Evolutionary conservation across 2,797 vertebrate genomes (phyloP).

Genomic region (Myotis findleyi): DNA sequence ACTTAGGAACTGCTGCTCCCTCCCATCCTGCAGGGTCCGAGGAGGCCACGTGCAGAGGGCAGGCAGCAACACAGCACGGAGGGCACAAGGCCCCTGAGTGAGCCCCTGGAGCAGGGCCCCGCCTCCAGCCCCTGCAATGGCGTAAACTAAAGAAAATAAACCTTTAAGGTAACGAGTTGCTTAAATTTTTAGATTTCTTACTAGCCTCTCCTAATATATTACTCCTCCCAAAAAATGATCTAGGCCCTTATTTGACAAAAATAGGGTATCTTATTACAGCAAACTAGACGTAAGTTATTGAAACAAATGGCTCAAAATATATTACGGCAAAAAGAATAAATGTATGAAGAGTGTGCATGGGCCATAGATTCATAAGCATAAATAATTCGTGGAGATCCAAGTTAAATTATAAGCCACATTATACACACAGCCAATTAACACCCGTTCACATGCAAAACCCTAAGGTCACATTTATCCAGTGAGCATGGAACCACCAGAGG

Average conservation of each 20-base stretch:
- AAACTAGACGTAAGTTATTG: background rate
- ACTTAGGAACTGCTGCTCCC: background rate
- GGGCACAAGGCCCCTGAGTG: accelerated
- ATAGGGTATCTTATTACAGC: background rate
- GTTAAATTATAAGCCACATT: background rate
- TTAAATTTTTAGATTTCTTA: background rate
- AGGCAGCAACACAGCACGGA: background rate
- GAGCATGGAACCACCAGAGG: background rate
- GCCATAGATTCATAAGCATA: background rate
- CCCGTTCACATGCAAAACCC: background rate
- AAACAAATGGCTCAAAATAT: background rate
- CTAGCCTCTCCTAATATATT: background rate
- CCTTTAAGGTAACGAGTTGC: background rate
- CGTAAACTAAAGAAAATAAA: background rate
- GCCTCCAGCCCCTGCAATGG: no score
- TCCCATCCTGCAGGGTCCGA: background rate
- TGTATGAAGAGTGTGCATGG: background rate
- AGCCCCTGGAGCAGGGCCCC: no score
- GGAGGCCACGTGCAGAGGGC: background rate
- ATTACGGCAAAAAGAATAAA: background rate
- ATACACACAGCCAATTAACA: background rate
- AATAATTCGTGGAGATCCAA: background rate
- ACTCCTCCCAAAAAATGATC: background rate
- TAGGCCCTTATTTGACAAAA: background rate
- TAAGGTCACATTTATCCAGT: background rate